A percentile compares a stretch with the other conserved stretches of the same genome.
These are phyloP conservation scores for Latrodectus geometricus DNA, from an alignment of 1,140 invertebrate species.

Conservation along the genomic window DNA sequence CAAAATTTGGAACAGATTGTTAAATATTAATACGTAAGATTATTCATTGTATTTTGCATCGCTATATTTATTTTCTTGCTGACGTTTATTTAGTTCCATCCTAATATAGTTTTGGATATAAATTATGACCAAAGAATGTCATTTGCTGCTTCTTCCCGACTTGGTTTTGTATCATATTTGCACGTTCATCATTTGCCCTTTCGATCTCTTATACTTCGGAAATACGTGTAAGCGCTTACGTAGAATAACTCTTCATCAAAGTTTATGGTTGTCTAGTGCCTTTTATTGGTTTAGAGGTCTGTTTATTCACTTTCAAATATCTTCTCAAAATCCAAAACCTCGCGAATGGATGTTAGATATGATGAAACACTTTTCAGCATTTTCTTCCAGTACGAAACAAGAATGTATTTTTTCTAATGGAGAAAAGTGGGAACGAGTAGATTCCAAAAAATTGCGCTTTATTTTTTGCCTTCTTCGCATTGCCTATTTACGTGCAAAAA, in stretches of 20 bases:
- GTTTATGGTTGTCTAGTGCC: slow-evolving; percentile 31
- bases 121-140: not conserved
- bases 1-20: no score
- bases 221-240: slow-evolving; percentile 41
- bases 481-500: slow-evolving; percentile 23
- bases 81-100: no score
- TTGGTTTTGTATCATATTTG: slow-evolving; percentile 51
- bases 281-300: slow-evolving; percentile 46
- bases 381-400: not conserved
- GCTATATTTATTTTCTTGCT: no score
- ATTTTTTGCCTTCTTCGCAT: slow-evolving; percentile 24
- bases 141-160: slow-evolving; percentile 32
- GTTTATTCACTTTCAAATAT: slow-evolving; percentile 24
- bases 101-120: no score
- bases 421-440: slow-evolving; percentile 49
- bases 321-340: slow-evolving; percentile 1
- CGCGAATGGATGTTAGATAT: slow-evolving; percentile 40
- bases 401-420: slow-evolving; percentile 19
- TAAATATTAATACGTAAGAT: no score
- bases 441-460: slow-evolving; percentile 34
- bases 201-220: slow-evolving; percentile 58
- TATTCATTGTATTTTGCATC: no score
- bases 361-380: not conserved
- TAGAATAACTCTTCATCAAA: slow-evolving; percentile 11
- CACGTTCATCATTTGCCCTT: slow-evolving; percentile 31